These are phyloP conservation scores for Galaxea fascicularis DNA, from an alignment of 92 coral and sea anemone species.

Conservation along the genomic window DNA sequence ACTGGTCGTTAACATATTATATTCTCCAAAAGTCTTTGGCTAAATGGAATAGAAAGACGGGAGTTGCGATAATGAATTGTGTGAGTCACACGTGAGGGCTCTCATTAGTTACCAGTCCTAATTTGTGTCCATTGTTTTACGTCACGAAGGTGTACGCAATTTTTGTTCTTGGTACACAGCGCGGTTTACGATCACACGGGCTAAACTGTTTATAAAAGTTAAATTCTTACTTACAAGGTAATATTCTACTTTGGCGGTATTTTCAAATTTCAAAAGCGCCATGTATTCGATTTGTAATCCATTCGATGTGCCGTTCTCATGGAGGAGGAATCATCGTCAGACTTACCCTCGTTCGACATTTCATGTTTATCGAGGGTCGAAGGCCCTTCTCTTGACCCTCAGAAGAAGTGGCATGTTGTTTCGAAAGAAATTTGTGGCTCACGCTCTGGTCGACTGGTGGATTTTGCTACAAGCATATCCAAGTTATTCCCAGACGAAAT, in stretches of 20 bases:
- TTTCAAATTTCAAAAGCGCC: conserved; percentile 32
- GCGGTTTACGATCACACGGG: not conserved
- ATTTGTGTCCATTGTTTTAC: too few species aligned
- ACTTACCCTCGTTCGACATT: conserved; percentile 42
- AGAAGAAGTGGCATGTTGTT: conserved; percentile 51
- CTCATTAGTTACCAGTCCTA: too few species aligned
- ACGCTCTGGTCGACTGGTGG: conserved; percentile 8
- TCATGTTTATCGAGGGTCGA: conserved; percentile 21
- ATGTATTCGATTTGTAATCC: conserved; percentile 29
- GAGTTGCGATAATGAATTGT: too few species aligned
- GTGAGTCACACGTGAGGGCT: too few species aligned
- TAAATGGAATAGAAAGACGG: too few species aligned
- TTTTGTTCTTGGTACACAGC: too few species aligned
- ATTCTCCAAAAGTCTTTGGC: too few species aligned
- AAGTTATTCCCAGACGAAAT: conserved; percentile 37
- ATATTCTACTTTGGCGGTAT: conserved; percentile 34
- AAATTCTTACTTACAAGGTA: conserved; percentile 15
- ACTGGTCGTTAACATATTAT: too few species aligned
- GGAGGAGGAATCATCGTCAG: conserved; percentile 46
- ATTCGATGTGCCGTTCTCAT: conserved; percentile 39
- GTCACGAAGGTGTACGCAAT: too few species aligned
- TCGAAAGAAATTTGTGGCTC: conserved; percentile 19
- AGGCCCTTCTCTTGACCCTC: conserved; percentile 34
- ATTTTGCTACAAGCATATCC: conserved; percentile 32
- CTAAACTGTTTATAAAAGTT: not conserved